Evolutionary conservation across 2,888 invertebrate genomes (phyloP), one percentile per base, ranked within the genome.

Genomic region (Epinotia ramella): DNA sequence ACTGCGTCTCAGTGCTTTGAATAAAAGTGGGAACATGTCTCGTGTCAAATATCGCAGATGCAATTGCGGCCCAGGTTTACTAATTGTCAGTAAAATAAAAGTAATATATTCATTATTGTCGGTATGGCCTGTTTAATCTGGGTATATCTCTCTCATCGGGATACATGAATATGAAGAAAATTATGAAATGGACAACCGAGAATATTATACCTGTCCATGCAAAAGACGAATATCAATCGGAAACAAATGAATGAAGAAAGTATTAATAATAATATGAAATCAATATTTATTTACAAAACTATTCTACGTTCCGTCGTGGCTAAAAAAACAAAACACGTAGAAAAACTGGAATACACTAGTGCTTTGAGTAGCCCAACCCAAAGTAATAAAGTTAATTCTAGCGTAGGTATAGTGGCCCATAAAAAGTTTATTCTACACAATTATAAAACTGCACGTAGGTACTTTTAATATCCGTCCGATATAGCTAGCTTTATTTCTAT

Each of bases 401-500:
- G n/a, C 18, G 18, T 62, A 62, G 33, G n/a, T 16, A 53, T 53
- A 56, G 53, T 56, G 28, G 33, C 53, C 33, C 53, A 18, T 67
- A 62, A 62, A 18, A 70, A 3, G 28, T 46, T 69, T 46, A 69
- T n/a, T 46, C 46, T 28, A 59, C 18, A 60, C 62, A 70, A 49
- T 33, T 62, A 49, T 70, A 70, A 33, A 49, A 62, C 62, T 49
- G 62, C 62, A 33, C 62, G 49, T 70, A n/a, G n/a, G n/a, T n/a
- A 62, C 62, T 53, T 70, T 70, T 70, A 70, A 74, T 73, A 70
- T 73, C 60, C 68, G 66, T 73, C 69, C 62, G 76, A 72, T 78
- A 77, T 68, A 46, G 65, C 65, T 70, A 66, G 65, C 63, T 62
- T 66, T 73, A 64, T 64, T 64, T 75, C 67, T 73, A 69, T 40